phyloP scores from a whole-genome alignment of 2,113 vertebrate genomes.

The Telmatochromis sp. region DNA sequence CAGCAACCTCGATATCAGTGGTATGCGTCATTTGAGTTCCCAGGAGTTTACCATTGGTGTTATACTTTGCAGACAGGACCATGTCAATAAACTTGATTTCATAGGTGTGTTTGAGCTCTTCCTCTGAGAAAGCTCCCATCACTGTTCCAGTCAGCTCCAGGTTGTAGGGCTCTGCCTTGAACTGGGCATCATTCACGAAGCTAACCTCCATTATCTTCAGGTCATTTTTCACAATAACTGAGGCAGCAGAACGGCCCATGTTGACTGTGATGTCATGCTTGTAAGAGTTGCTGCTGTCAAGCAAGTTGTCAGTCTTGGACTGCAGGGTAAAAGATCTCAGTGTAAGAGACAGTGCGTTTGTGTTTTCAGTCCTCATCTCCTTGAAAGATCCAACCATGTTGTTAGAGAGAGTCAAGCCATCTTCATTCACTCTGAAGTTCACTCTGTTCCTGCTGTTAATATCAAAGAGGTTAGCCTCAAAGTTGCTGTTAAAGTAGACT shows the following conservation, averaged over 20 bases:
- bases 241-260: slow-evolving; percentile 66
- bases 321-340: slow-evolving; percentile 68
- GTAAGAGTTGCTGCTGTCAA: slow-evolving; percentile 76
- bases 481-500: slow-evolving; percentile 68
- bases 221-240: slow-evolving; percentile 71
- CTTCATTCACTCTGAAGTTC: slow-evolving; percentile 76
- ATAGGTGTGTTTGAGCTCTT: slow-evolving; percentile 80
- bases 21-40: slow-evolving; percentile 73
- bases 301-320: slow-evolving; percentile 80
- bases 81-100: slow-evolving; percentile 71
- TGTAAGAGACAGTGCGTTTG: slow-evolving; percentile 72
- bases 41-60: slow-evolving; percentile 75
- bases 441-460: slow-evolving; percentile 76
- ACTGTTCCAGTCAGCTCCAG: slow-evolving; percentile 75
- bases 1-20: slow-evolving; percentile 71
- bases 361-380: slow-evolving; percentile 76
- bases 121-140: slow-evolving; percentile 70
- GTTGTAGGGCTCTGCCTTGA: slow-evolving; percentile 75
- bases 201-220: slow-evolving; percentile 73
- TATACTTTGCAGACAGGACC: slow-evolving; percentile 73
- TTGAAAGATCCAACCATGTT: slow-evolving; percentile 78
- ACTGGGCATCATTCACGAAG: slow-evolving; percentile 72
- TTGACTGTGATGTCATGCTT: slow-evolving; percentile 79
- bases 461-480: slow-evolving; percentile 73
- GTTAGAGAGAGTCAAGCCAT: slow-evolving; percentile 78